A percentile compares a stretch with the other conserved stretches of the same genome.
Conservation (phyloP, 2,888 invertebrate genomes). For the Alentia gelatinosa region DNA sequence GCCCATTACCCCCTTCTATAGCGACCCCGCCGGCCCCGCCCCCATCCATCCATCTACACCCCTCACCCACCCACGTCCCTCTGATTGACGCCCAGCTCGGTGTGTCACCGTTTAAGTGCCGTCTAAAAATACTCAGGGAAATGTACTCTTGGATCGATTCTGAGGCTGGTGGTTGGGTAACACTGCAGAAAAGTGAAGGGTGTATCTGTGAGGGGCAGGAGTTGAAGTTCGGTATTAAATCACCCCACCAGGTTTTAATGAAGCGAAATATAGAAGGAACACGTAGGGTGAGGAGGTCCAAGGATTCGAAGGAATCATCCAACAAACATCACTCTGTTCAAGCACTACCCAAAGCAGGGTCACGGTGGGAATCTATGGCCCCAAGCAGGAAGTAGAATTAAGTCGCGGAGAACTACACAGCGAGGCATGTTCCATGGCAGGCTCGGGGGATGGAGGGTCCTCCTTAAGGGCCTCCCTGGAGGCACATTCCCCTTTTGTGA, state of each 20-base stretch:
- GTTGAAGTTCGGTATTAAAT: too few species aligned
- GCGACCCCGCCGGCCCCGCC: neutral
- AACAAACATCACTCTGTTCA: too few species aligned
- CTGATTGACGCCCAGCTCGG: neutral
- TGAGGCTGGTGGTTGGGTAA: too few species aligned
- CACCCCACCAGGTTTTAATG: too few species aligned
- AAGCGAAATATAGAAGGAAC: neutral
- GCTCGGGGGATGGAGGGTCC: neutral
- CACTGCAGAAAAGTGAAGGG: too few species aligned
- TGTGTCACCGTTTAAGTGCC: neutral
- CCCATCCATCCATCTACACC: conserved; percentile 4
- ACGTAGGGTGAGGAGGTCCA: neutral
- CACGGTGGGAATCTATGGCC: neutral
- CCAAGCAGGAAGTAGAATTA: neutral
- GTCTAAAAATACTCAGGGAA: neutral
- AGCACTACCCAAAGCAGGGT: too few species aligned
- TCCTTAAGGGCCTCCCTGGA: neutral
- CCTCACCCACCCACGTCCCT: neutral
- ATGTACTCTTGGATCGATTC: neutral
- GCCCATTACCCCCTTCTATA: conserved; percentile 2
- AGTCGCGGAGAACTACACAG: neutral
- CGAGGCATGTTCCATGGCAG: neutral
- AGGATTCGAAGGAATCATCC: too few species aligned
- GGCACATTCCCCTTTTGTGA: conserved; percentile 9
- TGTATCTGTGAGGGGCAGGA: neutral